Evolutionary conservation across 2,113 vertebrate species (phyloP).

Genomic region (Colaptes auratus): DNA sequence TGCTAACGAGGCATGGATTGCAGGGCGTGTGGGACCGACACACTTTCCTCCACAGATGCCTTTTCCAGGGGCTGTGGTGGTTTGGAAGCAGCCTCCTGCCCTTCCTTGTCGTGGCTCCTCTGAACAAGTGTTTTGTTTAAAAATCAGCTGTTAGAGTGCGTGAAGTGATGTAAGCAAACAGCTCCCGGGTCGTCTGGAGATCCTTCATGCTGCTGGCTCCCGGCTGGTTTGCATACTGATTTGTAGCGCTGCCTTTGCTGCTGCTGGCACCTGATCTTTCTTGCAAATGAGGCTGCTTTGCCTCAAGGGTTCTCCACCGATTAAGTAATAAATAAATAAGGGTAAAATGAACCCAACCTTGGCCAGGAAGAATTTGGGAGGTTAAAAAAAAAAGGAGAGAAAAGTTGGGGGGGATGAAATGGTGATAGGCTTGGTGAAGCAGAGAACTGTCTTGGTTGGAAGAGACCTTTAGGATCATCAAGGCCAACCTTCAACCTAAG

Average conservation of each 20-base stretch:
- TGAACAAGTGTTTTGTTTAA: conserved; percentile 36
- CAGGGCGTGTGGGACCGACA: rapidly evolving
- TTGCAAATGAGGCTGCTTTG: conserved; percentile 48
- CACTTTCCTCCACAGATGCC: rapidly evolving
- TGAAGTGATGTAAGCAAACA: conserved; percentile 52
- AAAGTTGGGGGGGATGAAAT: not conserved
- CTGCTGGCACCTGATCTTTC: conserved; percentile 59
- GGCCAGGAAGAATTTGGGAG: conserved; percentile 63
- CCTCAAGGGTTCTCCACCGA: conserved; percentile 49
- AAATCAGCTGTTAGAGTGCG: conserved; percentile 36
- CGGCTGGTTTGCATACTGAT: conserved; percentile 52
- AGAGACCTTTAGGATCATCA: no score
- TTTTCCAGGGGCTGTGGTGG: not conserved
- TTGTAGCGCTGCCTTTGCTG: conserved; percentile 12
- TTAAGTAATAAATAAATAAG: conserved; percentile 68
- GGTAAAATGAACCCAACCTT: conserved; percentile 9
- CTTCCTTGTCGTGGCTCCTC: not conserved
- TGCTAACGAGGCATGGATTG: not conserved
- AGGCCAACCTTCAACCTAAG: no score
- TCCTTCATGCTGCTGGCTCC: not conserved
- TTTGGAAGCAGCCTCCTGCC: not conserved
- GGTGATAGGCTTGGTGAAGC: not conserved
- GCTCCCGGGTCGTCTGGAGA: not conserved
- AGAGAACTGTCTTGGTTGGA: no score
- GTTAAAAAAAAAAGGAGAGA: conserved; percentile 26